Evolutionary conservation across 2,888 invertebrate genomes (phyloP).

Genomic region (Pristionchus entomophagus): DNA sequence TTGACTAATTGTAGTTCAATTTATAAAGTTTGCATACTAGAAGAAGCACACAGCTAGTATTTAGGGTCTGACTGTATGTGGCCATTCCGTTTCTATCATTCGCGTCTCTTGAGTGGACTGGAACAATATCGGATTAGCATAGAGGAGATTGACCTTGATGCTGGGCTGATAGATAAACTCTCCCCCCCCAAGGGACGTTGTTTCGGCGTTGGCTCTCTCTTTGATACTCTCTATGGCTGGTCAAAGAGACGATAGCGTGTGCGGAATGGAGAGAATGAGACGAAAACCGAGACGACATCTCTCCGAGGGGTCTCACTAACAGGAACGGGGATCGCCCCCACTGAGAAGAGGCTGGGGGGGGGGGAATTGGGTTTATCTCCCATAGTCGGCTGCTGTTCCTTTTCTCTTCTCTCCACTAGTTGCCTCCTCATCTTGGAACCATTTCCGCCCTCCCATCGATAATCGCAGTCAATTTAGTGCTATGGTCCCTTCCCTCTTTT

Average conservation of each 20-base stretch:
- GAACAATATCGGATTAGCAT: conserved; percentile 20
- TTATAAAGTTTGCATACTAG: no score
- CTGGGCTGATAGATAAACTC: conserved; percentile 2
- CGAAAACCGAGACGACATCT: no score
- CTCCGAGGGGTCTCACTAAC: background rate
- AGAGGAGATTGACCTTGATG: conserved; percentile 30
- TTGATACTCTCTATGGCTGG: no score
- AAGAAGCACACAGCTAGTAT: no score
- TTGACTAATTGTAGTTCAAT: no score
- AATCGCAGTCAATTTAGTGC: conserved; percentile 37
- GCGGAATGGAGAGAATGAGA: no score
- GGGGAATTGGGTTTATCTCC: conserved; percentile 36
- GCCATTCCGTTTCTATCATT: no score
- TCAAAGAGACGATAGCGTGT: no score
- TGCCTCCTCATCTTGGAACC: conserved; percentile 14
- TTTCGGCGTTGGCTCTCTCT: no score
- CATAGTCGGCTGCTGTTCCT: background rate
- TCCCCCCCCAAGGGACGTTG: background rate
- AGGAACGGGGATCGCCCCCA: conserved; percentile 12
- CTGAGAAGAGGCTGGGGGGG: background rate
- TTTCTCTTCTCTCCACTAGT: background rate
- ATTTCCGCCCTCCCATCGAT: conserved; percentile 35
- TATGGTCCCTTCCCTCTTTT: conserved; percentile 12
- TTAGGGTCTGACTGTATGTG: no score
- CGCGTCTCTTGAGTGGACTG: background rate